Base-by-base conservation (phyloP, 1,140 invertebrate species). In the Scaptomyza hsui region DNA sequence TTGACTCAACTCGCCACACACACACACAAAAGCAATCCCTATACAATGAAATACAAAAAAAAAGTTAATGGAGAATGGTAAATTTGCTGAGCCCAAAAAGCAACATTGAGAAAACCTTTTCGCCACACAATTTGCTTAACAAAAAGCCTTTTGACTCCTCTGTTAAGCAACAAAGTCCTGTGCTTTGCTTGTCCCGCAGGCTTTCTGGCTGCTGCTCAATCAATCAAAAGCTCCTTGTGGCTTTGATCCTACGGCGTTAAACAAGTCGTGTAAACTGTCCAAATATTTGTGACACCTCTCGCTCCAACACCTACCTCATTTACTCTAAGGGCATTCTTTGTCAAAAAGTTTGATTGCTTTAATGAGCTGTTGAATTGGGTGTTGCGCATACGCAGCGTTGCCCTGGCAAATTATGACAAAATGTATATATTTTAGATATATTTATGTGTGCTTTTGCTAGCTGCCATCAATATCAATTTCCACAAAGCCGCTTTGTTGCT, bases 101-200 rank as follows among this genome's bases (percentile, higher is more conserved):
- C 42, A 72, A 47, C 39, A 42, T 53, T 29, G 26, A 15, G 24
- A 26, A 13, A 79, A 69, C 71, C 72, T 74, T 79, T 49, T 45
- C 49, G 55, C 47, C 53, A 37, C 73, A 77, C 73, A 86, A 88
- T 88, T 88, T 88, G 82, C 56, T 88, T 88, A 82, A 88, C 82
- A 82, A 88, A 86, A 88, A 88, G 75, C 78, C 82, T 88, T 88
- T 88, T 88, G 82, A 88, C 78, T 88, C 74, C 41, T 49, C 26
- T 4, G 32, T 12, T 64, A 15, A 42, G 26, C 29, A 3, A 9
- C 15, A 21, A 12, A 16, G 18, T 72, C 35, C 39, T 78, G 7
- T 29, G 6, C 26, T 21, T 21, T 48, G 57, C 51, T 39, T 26
- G 39, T 24, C 26, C 39, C 53, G 13, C 21, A n/a, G 39, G 39